phyloP scores from a whole-genome alignment of 2,888 invertebrate genomes.

The Dusona sp. region DNA sequence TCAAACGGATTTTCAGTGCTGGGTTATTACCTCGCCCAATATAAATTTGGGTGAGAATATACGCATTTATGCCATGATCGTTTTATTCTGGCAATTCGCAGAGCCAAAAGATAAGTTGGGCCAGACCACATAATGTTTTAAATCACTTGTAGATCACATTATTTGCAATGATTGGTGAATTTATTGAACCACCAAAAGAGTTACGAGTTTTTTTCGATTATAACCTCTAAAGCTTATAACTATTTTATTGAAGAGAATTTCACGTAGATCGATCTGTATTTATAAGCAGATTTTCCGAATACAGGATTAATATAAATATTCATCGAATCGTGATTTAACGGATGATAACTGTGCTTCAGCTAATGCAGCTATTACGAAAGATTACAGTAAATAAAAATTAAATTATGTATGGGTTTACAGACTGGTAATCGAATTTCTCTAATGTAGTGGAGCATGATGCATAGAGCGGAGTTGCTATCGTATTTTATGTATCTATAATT shows the following conservation, averaged over 20 bases:
- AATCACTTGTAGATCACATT: neutral
- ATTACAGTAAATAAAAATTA: conserved; percentile 12
- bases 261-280: conserved; percentile 1
- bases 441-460: conserved; percentile 18
- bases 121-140: neutral
- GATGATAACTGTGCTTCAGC: conserved; percentile 1
- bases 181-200: neutral
- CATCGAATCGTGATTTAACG: neutral
- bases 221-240: neutral
- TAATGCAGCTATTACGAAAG: conserved; percentile 18
- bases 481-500: conserved; percentile 46
- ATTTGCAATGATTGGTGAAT: neutral
- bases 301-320: conserved; percentile 3
- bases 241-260: neutral
- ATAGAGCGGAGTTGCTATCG: conserved; percentile 11
- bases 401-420: neutral
- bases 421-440: conserved; percentile 23
- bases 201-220: neutral
- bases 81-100: neutral
- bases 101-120: neutral
- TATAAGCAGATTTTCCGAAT: conserved; percentile 10
- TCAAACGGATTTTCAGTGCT: neutral
- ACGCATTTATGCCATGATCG: neutral
- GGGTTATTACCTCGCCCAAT: neutral
- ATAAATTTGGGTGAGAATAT: neutral